Evolutionary conservation across 2,113 vertebrate species (phyloP).

Genomic region (Gasterosteus nipponicus): DNA sequence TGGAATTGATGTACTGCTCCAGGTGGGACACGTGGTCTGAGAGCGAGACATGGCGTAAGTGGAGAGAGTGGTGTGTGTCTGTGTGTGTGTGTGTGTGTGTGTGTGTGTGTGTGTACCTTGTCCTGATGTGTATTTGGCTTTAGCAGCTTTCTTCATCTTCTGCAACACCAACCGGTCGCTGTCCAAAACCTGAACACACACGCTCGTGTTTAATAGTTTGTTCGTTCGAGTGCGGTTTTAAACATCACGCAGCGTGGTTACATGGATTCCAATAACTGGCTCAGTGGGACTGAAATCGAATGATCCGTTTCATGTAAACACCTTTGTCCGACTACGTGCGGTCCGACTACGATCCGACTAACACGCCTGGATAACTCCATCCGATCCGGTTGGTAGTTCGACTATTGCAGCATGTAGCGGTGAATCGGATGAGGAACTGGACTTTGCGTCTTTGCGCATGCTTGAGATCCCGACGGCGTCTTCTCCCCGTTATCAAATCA

Average conservation of each 20-base stretch:
- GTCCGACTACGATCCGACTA: too few relatives aligned
- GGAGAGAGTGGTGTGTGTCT: neutral
- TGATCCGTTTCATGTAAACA: too few relatives aligned
- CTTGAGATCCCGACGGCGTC: too few relatives aligned
- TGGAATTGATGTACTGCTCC: slow-evolving; percentile 73
- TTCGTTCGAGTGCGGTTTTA: neutral
- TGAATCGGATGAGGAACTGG: too few relatives aligned
- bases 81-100: neutral
- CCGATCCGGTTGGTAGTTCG: too few relatives aligned
- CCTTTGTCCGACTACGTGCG: too few relatives aligned
- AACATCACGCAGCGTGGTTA: neutral
- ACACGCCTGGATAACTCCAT: too few relatives aligned
- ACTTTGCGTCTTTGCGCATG: too few relatives aligned
- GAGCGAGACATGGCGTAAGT: neutral
- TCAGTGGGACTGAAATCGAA: too few relatives aligned
- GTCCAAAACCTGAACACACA: slow-evolving; percentile 61
- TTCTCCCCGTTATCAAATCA: too few relatives aligned
- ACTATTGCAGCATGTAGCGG: too few relatives aligned
- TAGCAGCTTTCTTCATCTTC: slow-evolving; percentile 78
- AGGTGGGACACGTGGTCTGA: slow-evolving; percentile 71
- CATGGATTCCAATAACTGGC: too few relatives aligned
- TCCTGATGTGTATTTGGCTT: slow-evolving; percentile 72
- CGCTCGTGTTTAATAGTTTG: neutral
- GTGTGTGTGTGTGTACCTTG: slow-evolving; percentile 57
- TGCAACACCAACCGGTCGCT: slow-evolving; percentile 71